Percentiles rank a stretch among this genome's conserved stretches.
Conservation (phyloP, 2,113 vertebrate genomes). For the Pycnonotus jocosus region DNA sequence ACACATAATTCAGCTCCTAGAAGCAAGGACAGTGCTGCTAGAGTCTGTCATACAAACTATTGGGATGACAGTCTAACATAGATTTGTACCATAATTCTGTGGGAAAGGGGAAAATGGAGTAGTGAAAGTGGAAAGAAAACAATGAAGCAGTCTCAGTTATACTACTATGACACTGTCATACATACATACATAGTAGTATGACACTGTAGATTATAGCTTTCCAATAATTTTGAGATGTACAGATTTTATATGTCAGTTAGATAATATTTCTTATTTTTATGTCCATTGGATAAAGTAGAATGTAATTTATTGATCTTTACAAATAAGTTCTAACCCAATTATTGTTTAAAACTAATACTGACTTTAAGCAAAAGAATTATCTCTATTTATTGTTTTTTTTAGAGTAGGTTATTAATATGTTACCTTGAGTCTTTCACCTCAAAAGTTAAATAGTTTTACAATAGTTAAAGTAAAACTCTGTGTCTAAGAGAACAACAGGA, state of each 20-base stretch:
- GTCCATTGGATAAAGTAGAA: not conserved
- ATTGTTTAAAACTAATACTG: not conserved
- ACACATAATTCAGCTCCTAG: not conserved
- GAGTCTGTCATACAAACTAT: not conserved
- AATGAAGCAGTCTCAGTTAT: not conserved
- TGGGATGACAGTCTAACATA: not conserved
- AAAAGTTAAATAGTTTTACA: not conserved
- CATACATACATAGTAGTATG: too few relatives aligned
- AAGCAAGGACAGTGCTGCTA: not conserved
- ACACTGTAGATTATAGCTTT: not conserved
- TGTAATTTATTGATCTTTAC: not conserved
- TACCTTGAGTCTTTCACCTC: not conserved
- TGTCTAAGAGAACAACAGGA: not conserved
- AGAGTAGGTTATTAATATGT: not conserved
- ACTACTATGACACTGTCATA: not conserved
- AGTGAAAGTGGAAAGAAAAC: not conserved
- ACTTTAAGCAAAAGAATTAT: not conserved
- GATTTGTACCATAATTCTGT: not conserved
- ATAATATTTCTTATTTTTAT: not conserved
- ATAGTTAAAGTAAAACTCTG: not conserved
- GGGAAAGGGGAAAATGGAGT: not conserved
- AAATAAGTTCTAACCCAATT: not conserved
- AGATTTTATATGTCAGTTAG: not conserved
- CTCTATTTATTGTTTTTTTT: not conserved
- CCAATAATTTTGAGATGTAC: not conserved